Base-by-base conservation (phyloP, 2,888 invertebrate genomes). In the Orgyia antiqua region DNA sequence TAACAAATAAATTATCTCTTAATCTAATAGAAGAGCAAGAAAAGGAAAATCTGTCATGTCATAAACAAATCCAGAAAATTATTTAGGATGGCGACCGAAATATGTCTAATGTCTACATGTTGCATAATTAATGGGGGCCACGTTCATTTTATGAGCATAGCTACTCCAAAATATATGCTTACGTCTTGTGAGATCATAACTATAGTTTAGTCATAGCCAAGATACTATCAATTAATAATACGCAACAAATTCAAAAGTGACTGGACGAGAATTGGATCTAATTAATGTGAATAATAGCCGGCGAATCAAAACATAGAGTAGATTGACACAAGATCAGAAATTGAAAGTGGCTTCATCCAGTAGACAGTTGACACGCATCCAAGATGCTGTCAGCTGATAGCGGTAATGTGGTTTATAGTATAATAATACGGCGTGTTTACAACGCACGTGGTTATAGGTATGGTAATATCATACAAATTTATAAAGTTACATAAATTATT, bases 341-440 rank as follows among this genome's bases (percentile, higher is more conserved):
- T 55, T 51, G 74, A 79, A 75, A 79, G 75, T 76, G 67, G 58
- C 67, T 11, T 60, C 61, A 58, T 64, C 6, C 58, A 46, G 62
- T 59, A 58, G 64, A 62, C 68, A 73, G 68, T 83, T 84, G 84
- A 75, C 72, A 66, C 68, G 44, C 60, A 53, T 80, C 83, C 84
- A 84, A 84, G 83, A 83, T 76, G 63, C 79, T 79, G 84, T 82
- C 80, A 61, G 47, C 51, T 66, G 83, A 84, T 82, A 80, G 74
- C 71, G 71, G 65, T 78, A 83, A 82, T 62, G 60, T 51, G 69
- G 72, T 67, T 58, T 66, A 68, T 63, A 62, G 67, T 63, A 60
- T 58, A 51, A 39, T 46, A 36, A 53, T 57, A 57, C 51, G n/a
- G n/a, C n/a, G n/a, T n/a, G n/a, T n/a, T n/a, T n/a, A n/a, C n/a